Evolutionary conservation across 2,113 vertebrate genomes (phyloP), one percentile per base, ranked within the genome.

Genomic region (Osmerus eperlanus): DNA sequence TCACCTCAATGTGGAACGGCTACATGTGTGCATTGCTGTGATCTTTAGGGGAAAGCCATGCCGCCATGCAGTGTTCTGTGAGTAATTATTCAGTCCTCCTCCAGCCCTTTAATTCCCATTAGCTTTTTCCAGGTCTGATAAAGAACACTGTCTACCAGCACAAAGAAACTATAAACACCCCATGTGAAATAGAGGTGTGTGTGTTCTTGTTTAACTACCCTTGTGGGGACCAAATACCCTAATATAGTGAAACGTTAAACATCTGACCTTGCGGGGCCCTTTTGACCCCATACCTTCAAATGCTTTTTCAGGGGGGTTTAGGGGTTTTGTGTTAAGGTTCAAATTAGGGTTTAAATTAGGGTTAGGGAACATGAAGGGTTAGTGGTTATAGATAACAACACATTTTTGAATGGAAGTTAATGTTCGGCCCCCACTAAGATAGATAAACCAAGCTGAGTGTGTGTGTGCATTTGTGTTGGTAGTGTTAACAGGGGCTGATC

Each of bases 381-480:
- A 47, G 41, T 47, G 9, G 41, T 47, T 47, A 47, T 9, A 47
- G 9, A 47, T 47, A 12, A 47, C 41, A 12, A 47, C 41, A 36
- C 32, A 36, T 3, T 9, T 47, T 11, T 47, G 0, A 47, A 47
- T 12, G 41, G 41, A 47, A 36, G 32, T 36, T 2, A 36, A 47
- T 47, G 41, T 5, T 11, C 1, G 41, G 41, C 2, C 41, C 41
- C 41, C 41, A 12, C 41, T 47, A 47, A 47, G 41, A 47, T 11
- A 47, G 9, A 47, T 8, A 47, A 12, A 47, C 9, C 41, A 9
- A 47, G 7, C 41, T 47, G 13, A 52, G 54, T 29, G 41, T 56
- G 59, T 64, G 61, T 61, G 23, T 65, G 71, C 54, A 41, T 65
- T 28, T 36, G 52, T 60, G 21, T 70, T 52, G 41, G 23, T 63